Percentiles rank a stretch among this genome's conserved stretches.
Conservation (phyloP, 2,797 vertebrate genomes). For the Coreius guichenoti region DNA sequence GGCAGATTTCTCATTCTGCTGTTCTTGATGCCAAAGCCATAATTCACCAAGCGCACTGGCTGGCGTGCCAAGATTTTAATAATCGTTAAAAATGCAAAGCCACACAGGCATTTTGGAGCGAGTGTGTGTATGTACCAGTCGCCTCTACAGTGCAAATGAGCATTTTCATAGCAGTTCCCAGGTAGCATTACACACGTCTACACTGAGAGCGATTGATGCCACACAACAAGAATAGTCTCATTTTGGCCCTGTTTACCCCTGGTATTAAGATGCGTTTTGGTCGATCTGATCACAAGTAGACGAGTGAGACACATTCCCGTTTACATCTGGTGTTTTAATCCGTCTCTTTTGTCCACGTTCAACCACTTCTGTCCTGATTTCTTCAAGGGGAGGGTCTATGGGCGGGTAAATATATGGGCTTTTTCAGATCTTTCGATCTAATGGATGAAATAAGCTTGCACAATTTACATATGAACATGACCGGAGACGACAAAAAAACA, state of each 20-base stretch:
- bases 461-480: too few species aligned
- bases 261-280: background rate
- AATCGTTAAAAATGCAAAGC: constrained; percentile 62
- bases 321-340: too few species aligned
- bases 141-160: constrained; percentile 54
- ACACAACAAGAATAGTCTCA: background rate
- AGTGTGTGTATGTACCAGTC: constrained; percentile 61
- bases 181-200: background rate
- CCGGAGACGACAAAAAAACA: too few species aligned
- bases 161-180: constrained; percentile 16
- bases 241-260: too few species aligned
- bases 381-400: too few species aligned
- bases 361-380: too few species aligned
- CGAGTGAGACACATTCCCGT: too few species aligned
- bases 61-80: constrained; percentile 66
- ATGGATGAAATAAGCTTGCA: too few species aligned
- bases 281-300: background rate
- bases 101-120: constrained; percentile 50
- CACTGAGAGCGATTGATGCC: background rate
- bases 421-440: too few species aligned
- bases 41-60: constrained; percentile 65
- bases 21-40: constrained; percentile 66
- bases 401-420: too few species aligned
- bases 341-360: too few species aligned
- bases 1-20: constrained; percentile 51